These are phyloP conservation scores for Leptopilina myrica DNA, from an alignment of 2,888 invertebrate species.

Conservation along the genomic window DNA sequence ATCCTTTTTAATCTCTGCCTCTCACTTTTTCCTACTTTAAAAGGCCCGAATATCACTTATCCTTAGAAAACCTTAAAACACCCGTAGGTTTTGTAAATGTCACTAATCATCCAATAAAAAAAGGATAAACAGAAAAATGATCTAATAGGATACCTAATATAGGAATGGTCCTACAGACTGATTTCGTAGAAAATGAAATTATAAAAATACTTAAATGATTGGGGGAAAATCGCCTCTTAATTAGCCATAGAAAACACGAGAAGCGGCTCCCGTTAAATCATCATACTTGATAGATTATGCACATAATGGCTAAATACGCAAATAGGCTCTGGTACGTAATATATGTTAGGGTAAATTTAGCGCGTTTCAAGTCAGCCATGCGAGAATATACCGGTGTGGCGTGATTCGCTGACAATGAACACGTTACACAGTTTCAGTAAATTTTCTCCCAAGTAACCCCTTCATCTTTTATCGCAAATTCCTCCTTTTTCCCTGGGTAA, in stretches of 20 bases:
- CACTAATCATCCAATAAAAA: too few relatives aligned
- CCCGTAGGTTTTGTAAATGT: not conserved
- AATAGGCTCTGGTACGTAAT: conserved; percentile 27
- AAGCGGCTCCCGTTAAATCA: conserved; percentile 24
- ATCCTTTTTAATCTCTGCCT: not conserved
- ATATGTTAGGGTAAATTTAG: conserved; percentile 34
- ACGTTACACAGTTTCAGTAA: conserved; percentile 7
- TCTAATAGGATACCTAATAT: too few relatives aligned
- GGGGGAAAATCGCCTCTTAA: conserved; percentile 1
- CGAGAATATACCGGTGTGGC: conserved; percentile 22
- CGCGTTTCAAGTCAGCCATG: conserved; percentile 29
- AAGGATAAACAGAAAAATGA: too few relatives aligned
- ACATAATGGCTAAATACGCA: conserved; percentile 37
- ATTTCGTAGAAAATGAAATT: too few relatives aligned
- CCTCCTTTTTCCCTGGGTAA: too few relatives aligned
- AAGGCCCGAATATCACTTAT: conserved; percentile 11
- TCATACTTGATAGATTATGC: conserved; percentile 32
- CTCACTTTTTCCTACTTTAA: not conserved
- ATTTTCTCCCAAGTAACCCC: not conserved
- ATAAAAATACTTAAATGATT: not conserved
- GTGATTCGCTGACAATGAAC: conserved; percentile 31
- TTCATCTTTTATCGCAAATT: too few relatives aligned
- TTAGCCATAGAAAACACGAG: conserved; percentile 15
- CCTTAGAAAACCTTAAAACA: not conserved
- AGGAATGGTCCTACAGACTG: too few relatives aligned